A percentile compares a stretch with the other conserved stretches of the same genome.
Evolutionary conservation across 2,113 vertebrate genomes (phyloP).

Genomic region (Otocyon megalotis): DNA sequence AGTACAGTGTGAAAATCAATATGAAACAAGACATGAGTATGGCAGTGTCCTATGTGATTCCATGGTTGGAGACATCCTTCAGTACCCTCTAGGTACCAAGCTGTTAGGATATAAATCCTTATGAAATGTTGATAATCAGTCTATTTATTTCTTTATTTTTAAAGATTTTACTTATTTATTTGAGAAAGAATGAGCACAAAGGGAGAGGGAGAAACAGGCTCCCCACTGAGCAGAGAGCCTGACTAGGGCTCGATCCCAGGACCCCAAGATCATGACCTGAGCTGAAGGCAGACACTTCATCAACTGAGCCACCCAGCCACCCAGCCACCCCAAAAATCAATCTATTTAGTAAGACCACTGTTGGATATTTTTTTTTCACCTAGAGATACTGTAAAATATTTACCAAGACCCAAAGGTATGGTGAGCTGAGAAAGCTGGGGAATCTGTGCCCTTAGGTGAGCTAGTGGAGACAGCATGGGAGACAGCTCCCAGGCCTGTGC

Average conservation of each 20-base stretch:
- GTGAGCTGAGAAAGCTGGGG: background rate
- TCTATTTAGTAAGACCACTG: background rate
- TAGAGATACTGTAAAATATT: background rate
- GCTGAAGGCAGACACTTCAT: background rate
- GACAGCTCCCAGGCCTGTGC: background rate
- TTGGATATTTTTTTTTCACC: background rate
- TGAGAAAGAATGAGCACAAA: background rate
- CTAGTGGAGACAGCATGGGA: background rate
- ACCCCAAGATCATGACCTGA: background rate
- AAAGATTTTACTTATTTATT: background rate
- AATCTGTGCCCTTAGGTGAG: background rate
- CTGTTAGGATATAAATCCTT: background rate
- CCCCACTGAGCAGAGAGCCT: background rate
- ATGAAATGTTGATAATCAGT: background rate
- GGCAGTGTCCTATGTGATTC: background rate
- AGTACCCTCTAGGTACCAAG: background rate
- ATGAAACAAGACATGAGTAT: background rate
- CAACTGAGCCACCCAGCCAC: background rate
- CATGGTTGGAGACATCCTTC: background rate
- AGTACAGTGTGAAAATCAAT: background rate
- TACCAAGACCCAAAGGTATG: background rate
- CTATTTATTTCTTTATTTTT: background rate
- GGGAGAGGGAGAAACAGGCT: background rate
- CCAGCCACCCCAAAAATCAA: background rate
- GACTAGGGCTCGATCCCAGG: background rate